Conservation (phyloP, 1,140 invertebrate genomes). For the Eulimnadia texana region DNA sequence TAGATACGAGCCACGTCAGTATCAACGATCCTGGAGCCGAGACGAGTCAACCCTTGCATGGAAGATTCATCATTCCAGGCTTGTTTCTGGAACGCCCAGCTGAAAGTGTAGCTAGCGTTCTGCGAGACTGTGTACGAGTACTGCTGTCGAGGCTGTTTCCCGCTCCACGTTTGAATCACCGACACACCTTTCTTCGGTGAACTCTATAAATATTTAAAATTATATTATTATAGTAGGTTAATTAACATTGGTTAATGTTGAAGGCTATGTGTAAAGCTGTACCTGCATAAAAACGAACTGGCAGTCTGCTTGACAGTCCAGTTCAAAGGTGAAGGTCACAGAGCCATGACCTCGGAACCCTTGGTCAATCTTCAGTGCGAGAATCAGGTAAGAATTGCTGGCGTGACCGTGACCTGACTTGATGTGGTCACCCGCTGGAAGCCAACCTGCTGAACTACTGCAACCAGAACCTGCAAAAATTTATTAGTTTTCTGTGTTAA, state of each 20-base stretch:
- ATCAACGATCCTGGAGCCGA: slow-evolving; percentile 2
- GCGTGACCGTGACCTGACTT: slow-evolving; percentile 31
- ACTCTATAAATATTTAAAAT: slow-evolving; percentile 20
- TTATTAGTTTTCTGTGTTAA: no score
- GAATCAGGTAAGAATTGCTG: slow-evolving; percentile 34
- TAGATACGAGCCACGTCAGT: slow-evolving; percentile 34
- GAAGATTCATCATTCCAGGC: slow-evolving; percentile 21
- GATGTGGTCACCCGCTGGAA: slow-evolving; percentile 32
- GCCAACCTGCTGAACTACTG: slow-evolving; percentile 29
- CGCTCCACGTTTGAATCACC: slow-evolving; percentile 33
- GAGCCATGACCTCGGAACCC: slow-evolving; percentile 36
- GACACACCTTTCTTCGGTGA: slow-evolving; percentile 28
- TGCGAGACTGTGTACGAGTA: slow-evolving; percentile 30
- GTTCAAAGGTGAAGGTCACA: slow-evolving; percentile 36
- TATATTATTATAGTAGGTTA: background rate
- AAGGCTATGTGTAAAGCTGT: no score
- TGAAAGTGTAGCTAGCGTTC: slow-evolving; percentile 36
- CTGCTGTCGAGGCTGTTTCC: slow-evolving; percentile 26
- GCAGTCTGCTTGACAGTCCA: slow-evolving; percentile 34
- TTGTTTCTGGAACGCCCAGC: slow-evolving; percentile 41
- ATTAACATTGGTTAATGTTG: no score
- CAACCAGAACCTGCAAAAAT: slow-evolving; percentile 25
- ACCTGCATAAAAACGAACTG: slow-evolving; percentile 40
- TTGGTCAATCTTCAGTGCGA: slow-evolving; percentile 30
- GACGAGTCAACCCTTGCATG: slow-evolving; percentile 8